phyloP scores from a whole-genome alignment of 1,140 invertebrate species.

The Sinella curviseta region DNA sequence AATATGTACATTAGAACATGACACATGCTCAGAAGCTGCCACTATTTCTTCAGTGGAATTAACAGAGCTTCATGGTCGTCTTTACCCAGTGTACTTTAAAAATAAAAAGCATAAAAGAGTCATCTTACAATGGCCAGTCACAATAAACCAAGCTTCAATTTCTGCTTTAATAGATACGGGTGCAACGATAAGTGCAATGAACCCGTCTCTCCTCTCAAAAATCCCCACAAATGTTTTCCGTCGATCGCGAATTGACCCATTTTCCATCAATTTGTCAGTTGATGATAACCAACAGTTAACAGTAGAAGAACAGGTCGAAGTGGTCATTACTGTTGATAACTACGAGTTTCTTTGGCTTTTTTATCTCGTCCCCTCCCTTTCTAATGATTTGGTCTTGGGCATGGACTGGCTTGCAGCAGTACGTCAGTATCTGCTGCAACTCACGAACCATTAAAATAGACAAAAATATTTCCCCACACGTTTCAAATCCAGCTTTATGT shows the following conservation, averaged over 20 bases:
- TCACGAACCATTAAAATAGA: not conserved
- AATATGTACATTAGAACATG: not conserved
- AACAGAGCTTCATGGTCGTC: not conserved
- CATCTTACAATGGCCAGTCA: not conserved
- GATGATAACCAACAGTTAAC: not conserved
- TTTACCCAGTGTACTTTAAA: not conserved
- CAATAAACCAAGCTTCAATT: not conserved
- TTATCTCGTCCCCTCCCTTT: not conserved
- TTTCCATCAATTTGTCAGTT: slow-evolving; percentile 6
- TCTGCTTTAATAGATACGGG: not conserved
- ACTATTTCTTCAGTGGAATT: not conserved
- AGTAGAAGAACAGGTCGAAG: not conserved
- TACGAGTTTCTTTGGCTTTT: not conserved
- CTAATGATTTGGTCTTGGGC: not conserved
- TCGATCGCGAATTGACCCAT: not conserved
- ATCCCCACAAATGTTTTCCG: not conserved
- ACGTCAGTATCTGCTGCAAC: not conserved
- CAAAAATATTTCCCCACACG: not conserved
- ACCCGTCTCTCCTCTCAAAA: not conserved
- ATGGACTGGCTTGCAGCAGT: slow-evolving; percentile 2
- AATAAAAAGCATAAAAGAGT: slow-evolving; percentile 2
- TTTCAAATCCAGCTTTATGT: too few species aligned
- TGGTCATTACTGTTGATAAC: not conserved
- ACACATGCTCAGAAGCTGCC: not conserved
- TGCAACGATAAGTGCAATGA: slow-evolving; percentile 24